Evolutionary conservation across 2,888 invertebrate species (phyloP), one percentile per base, ranked within the genome.

Genomic region (Macrosiphum euphorbiae): DNA sequence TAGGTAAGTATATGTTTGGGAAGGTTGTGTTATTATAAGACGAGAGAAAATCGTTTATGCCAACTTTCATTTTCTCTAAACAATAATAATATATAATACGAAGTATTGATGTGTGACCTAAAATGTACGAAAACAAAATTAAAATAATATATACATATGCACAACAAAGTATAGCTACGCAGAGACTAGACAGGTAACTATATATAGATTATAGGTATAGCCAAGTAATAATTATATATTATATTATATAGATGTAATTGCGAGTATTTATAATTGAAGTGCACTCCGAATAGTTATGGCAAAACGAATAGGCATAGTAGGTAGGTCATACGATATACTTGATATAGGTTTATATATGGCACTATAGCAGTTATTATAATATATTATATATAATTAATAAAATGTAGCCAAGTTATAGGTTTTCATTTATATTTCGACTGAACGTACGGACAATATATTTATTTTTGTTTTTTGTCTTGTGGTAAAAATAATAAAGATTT

Each of bases 11-110:
- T 16, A 67, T 67, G 67, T 8, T 84, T 84, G 10, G 84, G 24
- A 84, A 84, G 84, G 41, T 24, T 84, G 41, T 84, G 67, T 67
- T 67, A 67, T 67, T 44, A 85, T 85, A 16, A 67, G 16, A 67
- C 35, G n/a, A 16, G n/a, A 67, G 86, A 86, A 86, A 86, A 86
- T 47, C 44, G 4, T 86, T 26, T 86, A 67, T 67, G 47, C 44
- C 44, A 86, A 86, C 86, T 86, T 86, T 86, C 47, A 86, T 86
- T 86, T 86, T 86, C 47, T 47, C 47, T 47, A 1, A 86, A 86
- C 86, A 86, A 86, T 86, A 86, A 55, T 86, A 47, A 28, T 85
- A 44, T 85, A 2, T 85, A 4, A 44, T 41, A 85, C 16, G 24
- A 55, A 24, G 5, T 85, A 86, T 28, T 86, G 67, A 86, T 86